These are phyloP conservation scores for Sterna hirundo DNA, from an alignment of 2,113 vertebrate species.

Conservation along the genomic window DNA sequence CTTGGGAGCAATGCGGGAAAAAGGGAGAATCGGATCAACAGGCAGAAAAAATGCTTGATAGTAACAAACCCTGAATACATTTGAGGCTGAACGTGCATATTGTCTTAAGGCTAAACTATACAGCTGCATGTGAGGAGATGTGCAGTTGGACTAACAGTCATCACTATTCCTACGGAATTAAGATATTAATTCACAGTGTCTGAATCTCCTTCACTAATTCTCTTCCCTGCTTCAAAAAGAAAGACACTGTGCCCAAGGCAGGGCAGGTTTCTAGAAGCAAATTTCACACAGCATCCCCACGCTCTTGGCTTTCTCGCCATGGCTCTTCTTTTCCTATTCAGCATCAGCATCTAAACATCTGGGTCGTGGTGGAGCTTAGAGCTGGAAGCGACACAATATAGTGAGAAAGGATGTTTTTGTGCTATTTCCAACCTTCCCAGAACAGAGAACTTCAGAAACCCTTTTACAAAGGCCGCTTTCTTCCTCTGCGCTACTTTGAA, in stretches of 20 bases:
- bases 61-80: not conserved
- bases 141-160: not conserved
- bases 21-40: not conserved
- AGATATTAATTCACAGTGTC: not conserved
- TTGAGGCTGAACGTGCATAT: fast-evolving
- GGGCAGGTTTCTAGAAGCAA: not conserved
- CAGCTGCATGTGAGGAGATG: not conserved
- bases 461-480: constrained; percentile 48
- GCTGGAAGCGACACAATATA: constrained; percentile 32
- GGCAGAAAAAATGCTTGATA: not conserved
- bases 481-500: not conserved
- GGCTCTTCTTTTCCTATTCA: not conserved
- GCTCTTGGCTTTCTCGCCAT: not conserved
- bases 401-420: constrained; percentile 57
- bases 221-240: not conserved
- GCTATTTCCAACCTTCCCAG: constrained; percentile 42
- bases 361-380: constrained; percentile 25
- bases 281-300: not conserved
- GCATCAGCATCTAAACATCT: constrained; percentile 57
- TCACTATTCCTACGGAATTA: not conserved
- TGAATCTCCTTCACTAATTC: not conserved
- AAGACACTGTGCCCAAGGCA: not conserved
- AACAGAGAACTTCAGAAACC: constrained; percentile 48
- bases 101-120: not conserved
- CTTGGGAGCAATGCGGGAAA: not conserved